Base-by-base conservation (phyloP, 1,140 invertebrate species). In the Drosophila ironensis region DNA sequence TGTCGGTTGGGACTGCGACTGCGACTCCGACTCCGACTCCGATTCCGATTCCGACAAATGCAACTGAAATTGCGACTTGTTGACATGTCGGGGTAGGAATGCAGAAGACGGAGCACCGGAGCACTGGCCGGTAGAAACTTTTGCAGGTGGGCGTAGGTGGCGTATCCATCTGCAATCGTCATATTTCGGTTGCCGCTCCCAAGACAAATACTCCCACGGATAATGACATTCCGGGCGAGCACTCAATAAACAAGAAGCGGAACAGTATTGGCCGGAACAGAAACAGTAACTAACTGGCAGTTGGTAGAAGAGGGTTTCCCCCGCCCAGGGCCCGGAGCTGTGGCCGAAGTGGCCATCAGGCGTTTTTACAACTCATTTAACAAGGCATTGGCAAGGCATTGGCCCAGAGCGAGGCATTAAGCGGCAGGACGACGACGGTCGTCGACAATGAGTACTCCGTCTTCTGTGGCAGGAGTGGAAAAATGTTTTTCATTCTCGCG, bases 331-430 rank as follows among this genome's bases (percentile, higher is more conserved):
- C n/a, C n/a, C n/a, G n/a, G n/a, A n/a, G n/a, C n/a, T n/a, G n/a
- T n/a, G n/a, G n/a, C n/a, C n/a, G 57, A 37, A 67, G 54, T 71
- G 47, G 52, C 59, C 54, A 72, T 71, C 60, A 57, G 54, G 71
- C 51, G 66, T 81, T 81, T 82, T 77, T 76, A 82, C 77, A 81
- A 81, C 77, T 81, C 77, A 81, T 81, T 81, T 81, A 81, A 81
- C 77, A 81, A 59, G 73, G 57, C 61, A 57, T 54, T 54, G 57
- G 33, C 70, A 6, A n/a, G n/a, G n/a, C n/a, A n/a, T n/a, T n/a
- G n/a, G 37, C 11, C 16, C 6, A 28, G 14, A 54, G 20, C 8
- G 3, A 38, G 17, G 4, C 20, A 22, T 51, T 70, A 80, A 53
- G 57, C 53, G 11, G 59, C 40, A 60, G 50, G 38, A 44, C 44